Evolutionary conservation across 2,888 invertebrate species (phyloP), one percentile per base, ranked within the genome.

Genomic region (Sepioteuthis lessoniana): DNA sequence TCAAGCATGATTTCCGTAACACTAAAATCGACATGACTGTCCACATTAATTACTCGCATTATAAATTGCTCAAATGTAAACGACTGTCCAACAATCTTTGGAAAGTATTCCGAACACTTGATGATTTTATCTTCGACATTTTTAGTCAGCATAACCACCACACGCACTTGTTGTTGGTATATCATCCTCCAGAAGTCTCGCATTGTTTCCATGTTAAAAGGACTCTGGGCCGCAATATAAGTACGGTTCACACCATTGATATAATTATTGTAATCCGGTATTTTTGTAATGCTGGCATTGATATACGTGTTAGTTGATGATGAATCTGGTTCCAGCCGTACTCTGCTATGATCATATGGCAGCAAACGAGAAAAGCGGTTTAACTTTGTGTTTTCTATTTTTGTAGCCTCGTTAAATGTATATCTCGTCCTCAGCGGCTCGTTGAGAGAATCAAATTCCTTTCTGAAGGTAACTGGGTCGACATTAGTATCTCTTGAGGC

Each of bases 41-140:
- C 98, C 96, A 98, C 98, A 97, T 98, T 98, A 95, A 98, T 98
- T 96, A 99, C 98, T 97, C 98, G 98, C 5, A 99, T 98, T 94
- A 98, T 98, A 96, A 99, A 98, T 97, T 98, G 98, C 95, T 99
- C 99, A 97, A 98, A 98, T 95, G 98, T 98, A 76, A 98, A 98
- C 96, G 98, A 98, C 96, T 98, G 98, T 96, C 99, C 99, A 13
- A 94, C 42, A 60, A 76, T 90, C 93, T 97, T 97, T 4, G 98
- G 98, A 99, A 99, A 99, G 97, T 99, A 99, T 94, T 99, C 98
- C 0, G 98, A 98, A 97, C 99, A 99, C 97, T 99, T 98, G n/a
- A 97, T 96, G 42, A 97, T 96, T 91, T 97, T 97, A 94, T 97
- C 97, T 95, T 98, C 98, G 19, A 97, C 96, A 13, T 97, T 95